Conservation (phyloP, 2,113 vertebrate species). For the Chelonoidis abingdonii region DNA sequence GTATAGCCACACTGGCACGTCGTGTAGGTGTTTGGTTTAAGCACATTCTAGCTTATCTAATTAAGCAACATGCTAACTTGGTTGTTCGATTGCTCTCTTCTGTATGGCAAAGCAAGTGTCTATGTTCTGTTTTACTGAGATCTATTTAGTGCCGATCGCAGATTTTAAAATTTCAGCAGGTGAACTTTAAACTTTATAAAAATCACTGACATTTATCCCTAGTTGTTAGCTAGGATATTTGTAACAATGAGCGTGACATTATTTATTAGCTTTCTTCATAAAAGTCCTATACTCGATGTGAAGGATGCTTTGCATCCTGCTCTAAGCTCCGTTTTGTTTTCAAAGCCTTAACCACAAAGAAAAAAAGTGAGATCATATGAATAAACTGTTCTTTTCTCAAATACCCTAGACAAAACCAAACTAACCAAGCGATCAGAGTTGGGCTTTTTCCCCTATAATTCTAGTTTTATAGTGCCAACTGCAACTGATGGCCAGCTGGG, state of each 20-base stretch:
- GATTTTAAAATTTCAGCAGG: not conserved
- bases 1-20: not conserved
- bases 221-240: not conserved
- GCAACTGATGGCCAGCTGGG: slow-evolving; percentile 69
- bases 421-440: slow-evolving; percentile 18
- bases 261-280: not conserved
- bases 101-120: not conserved
- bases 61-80: not conserved
- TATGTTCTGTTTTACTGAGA: not conserved
- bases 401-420: slow-evolving; percentile 43
- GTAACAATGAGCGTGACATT: slow-evolving; percentile 8
- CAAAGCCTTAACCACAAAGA: slow-evolving; percentile 1
- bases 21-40: not conserved
- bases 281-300: not conserved
- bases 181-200: not conserved
- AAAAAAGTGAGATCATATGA: not conserved
- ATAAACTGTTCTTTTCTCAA: slow-evolving; percentile 28
- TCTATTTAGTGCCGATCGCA: not conserved
- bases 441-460: not conserved
- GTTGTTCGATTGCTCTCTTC: not conserved
- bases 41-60: not conserved
- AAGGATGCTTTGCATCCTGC: not conserved
- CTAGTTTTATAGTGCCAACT: slow-evolving; percentile 22
- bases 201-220: slow-evolving; percentile 47
- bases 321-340: not conserved